phyloP scores from a whole-genome alignment of 2,888 invertebrate genomes.

The Orthosia gothica region DNA sequence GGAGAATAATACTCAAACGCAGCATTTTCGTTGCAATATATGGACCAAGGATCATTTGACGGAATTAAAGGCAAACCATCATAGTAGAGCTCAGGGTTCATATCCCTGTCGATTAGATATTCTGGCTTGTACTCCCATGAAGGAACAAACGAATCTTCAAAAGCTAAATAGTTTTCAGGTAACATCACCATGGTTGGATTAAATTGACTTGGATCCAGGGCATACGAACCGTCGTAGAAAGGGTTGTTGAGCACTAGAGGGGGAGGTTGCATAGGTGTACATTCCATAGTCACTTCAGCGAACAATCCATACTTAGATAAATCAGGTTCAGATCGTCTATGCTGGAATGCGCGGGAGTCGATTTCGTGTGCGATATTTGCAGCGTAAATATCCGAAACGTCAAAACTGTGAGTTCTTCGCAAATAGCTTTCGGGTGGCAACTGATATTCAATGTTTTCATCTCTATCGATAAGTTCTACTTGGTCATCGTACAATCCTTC shows the following conservation, averaged over 20 bases:
- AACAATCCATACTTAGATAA: slow-evolving; percentile 86
- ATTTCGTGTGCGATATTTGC: slow-evolving; percentile 77
- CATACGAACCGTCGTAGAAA: slow-evolving; percentile 88
- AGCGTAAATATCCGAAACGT: slow-evolving; percentile 85
- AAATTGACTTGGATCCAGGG: slow-evolving; percentile 80
- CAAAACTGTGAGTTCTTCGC: slow-evolving; percentile 88
- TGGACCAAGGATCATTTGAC: slow-evolving; percentile 88
- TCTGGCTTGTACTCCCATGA: slow-evolving; percentile 87
- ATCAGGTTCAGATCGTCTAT: slow-evolving; percentile 87
- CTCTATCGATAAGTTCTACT: slow-evolving; percentile 75
- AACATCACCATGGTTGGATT: slow-evolving; percentile 84
- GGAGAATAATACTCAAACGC: slow-evolving; percentile 85
- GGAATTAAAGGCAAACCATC: slow-evolving; percentile 86
- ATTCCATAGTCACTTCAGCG: slow-evolving; percentile 84
- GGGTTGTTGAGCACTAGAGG: slow-evolving; percentile 89
- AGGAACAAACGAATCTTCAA: slow-evolving; percentile 90
- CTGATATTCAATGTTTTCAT: slow-evolving; percentile 73
- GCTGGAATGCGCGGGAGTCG: slow-evolving; percentile 76
- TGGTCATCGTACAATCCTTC: slow-evolving; percentile 78
- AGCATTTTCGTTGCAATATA: slow-evolving; percentile 81
- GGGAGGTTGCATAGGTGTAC: slow-evolving; percentile 79
- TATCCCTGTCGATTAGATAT: slow-evolving; percentile 77
- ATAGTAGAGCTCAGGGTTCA: slow-evolving; percentile 83
- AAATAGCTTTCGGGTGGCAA: slow-evolving; percentile 78
- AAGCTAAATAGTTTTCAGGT: slow-evolving; percentile 90